Percentiles rank a stretch among this genome's conserved stretches.
phyloP scores from a whole-genome alignment of 64 coral and sea anemone genomes.

The Montipora capricornis region DNA sequence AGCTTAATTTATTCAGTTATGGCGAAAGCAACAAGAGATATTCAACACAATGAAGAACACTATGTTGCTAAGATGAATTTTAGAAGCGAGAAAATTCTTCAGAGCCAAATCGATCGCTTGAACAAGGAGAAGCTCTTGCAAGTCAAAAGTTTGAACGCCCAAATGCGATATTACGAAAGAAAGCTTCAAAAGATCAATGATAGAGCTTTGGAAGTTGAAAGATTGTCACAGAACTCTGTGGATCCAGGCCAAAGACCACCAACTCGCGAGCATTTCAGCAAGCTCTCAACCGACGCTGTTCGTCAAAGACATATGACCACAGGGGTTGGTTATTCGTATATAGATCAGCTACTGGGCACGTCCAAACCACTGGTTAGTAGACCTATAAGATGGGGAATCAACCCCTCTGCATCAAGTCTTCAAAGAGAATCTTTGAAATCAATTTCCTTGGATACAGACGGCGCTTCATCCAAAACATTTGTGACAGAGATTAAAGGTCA shows the following conservation, averaged over 20 bases:
- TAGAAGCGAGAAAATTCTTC: constrained; percentile 56
- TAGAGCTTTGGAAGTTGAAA: constrained; percentile 56
- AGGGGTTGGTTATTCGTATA: constrained; percentile 59
- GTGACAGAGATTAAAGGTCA: constrained; percentile 73
- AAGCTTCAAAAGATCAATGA: constrained; percentile 59
- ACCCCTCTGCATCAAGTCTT: constrained; percentile 63
- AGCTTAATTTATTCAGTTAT: not conserved
- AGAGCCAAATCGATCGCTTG: constrained; percentile 64
- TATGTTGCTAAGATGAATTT: constrained; percentile 80
- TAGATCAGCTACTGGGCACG: constrained; percentile 16
- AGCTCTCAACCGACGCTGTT: constrained; percentile 31
- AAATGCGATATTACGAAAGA: constrained; percentile 48
- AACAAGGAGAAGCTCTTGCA: constrained; percentile 69
- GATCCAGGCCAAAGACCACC: constrained; percentile 15
- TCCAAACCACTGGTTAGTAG: constrained; percentile 57
- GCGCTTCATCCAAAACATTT: constrained; percentile 14
- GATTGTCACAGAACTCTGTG: constrained; percentile 18
- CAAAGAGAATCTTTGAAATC: constrained; percentile 16
- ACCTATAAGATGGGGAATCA: constrained; percentile 68
- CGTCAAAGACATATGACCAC: constrained; percentile 19
- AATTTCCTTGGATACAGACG: not conserved
- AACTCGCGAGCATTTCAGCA: constrained; percentile 23
- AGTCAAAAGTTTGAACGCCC: constrained; percentile 48
- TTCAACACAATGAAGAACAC: constrained; percentile 56
- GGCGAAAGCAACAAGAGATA: constrained; percentile 42